Conservation (phyloP, 2,113 vertebrate genomes). For the Prionailurus viverrinus region DNA sequence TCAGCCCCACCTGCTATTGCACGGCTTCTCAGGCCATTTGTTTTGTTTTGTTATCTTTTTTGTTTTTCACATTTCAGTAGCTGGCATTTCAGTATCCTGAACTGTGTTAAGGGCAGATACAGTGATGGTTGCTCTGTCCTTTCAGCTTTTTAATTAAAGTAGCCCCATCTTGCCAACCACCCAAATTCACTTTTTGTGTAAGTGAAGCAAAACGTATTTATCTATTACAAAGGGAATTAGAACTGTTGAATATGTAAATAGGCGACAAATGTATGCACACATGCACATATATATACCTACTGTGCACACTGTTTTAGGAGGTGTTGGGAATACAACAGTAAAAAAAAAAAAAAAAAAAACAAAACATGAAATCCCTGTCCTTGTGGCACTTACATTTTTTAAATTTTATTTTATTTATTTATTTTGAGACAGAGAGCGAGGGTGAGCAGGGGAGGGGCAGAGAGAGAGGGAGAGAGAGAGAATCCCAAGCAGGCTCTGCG, state of each 20-base stretch:
- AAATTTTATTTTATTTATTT: too few species aligned
- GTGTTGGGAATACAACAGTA: not conserved
- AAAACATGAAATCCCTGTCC: not conserved
- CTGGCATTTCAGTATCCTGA: not conserved
- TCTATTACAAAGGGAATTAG: constrained; percentile 4
- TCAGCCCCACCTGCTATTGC: not conserved
- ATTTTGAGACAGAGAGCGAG: too few species aligned
- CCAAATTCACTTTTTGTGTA: not conserved
- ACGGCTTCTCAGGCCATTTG: not conserved
- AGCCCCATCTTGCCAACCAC: not conserved
- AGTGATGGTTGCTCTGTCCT: not conserved
- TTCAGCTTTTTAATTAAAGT: not conserved
- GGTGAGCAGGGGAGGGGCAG: too few species aligned
- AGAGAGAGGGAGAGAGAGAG: too few species aligned
- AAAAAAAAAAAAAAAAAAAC: not conserved
- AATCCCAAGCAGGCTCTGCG: too few species aligned
- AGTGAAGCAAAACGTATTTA: not conserved
- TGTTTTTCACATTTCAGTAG: not conserved
- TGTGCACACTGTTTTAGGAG: not conserved
- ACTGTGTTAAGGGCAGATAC: not conserved
- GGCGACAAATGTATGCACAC: not conserved
- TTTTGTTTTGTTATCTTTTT: not conserved
- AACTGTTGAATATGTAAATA: not conserved
- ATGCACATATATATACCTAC: not conserved
- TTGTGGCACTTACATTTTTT: not conserved